Conservation (phyloP, 1,140 invertebrate genomes). For the Tribolium castaneum region DNA sequence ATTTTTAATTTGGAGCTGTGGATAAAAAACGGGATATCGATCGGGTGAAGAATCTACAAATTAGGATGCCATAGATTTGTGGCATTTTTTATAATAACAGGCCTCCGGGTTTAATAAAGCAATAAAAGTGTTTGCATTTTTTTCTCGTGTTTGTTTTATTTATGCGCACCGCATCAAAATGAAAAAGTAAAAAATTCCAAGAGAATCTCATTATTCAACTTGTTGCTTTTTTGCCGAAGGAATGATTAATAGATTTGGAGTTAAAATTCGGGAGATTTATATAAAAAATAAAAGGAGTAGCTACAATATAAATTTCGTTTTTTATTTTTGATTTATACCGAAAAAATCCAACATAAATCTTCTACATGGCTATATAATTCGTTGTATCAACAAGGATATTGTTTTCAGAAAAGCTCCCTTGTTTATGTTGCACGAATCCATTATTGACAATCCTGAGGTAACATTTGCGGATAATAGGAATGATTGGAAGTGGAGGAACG, state of each 20-base stretch:
- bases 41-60: neutral
- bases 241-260: neutral
- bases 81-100: neutral
- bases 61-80: neutral
- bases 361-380: conserved; percentile 11
- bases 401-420: conserved; percentile 12
- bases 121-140: no score
- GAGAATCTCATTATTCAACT: neutral
- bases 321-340: conserved; percentile 3
- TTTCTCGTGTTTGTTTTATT: neutral
- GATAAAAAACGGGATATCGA: neutral
- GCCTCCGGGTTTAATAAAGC: no score
- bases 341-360: conserved; percentile 9
- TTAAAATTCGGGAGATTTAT: neutral
- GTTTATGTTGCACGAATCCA: conserved; percentile 4
- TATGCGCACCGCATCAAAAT: neutral
- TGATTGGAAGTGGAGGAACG: neutral
- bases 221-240: neutral
- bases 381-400: conserved; percentile 18
- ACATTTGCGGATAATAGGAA: neutral
- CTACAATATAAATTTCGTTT: neutral
- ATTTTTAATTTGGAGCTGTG: neutral
- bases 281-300: neutral
- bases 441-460: conserved; percentile 16
- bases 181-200: no score